These are phyloP conservation scores for Oscheius onirici DNA, from an alignment of 2,888 invertebrate genomes.

Conservation along the genomic window DNA sequence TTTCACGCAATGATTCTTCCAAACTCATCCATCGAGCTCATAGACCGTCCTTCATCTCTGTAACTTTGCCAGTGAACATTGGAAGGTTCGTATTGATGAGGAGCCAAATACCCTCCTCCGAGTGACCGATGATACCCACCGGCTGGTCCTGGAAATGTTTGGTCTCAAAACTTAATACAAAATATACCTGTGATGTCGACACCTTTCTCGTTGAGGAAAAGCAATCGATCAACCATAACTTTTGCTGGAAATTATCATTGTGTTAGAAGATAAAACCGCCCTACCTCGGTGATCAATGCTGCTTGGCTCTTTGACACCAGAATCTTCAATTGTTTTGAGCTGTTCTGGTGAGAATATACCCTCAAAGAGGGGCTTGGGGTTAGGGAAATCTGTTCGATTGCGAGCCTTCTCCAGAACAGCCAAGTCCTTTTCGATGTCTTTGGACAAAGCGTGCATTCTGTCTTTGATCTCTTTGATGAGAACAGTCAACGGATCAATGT, in stretches of 20 bases:
- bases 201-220: constrained; percentile 18
- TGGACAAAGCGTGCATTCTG: background rate
- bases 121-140: constrained; percentile 50
- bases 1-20: background rate
- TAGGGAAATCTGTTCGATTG: constrained; percentile 1
- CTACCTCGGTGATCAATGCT: constrained; percentile 5
- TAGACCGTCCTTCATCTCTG: constrained; percentile 36
- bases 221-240: constrained; percentile 1
- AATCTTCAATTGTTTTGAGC: background rate
- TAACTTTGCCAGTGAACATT: constrained; percentile 55
- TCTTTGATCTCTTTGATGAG: constrained; percentile 14
- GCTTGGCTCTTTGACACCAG: background rate
- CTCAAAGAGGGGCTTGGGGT: constrained; percentile 14
- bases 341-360: constrained; percentile 19
- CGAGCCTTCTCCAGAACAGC: background rate
- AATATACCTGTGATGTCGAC: constrained; percentile 18
- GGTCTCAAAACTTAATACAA: background rate
- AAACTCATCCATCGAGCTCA: constrained; percentile 6
- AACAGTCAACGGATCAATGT: constrained; percentile 19
- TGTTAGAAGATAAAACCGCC: background rate
- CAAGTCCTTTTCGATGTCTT: constrained; percentile 12
- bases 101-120: constrained; percentile 48
- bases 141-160: constrained; percentile 33
- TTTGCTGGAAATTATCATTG: background rate
- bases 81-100: constrained; percentile 46